Evolutionary conservation across 2,888 invertebrate species (phyloP).

Genomic region (Choreutis nemorana): DNA sequence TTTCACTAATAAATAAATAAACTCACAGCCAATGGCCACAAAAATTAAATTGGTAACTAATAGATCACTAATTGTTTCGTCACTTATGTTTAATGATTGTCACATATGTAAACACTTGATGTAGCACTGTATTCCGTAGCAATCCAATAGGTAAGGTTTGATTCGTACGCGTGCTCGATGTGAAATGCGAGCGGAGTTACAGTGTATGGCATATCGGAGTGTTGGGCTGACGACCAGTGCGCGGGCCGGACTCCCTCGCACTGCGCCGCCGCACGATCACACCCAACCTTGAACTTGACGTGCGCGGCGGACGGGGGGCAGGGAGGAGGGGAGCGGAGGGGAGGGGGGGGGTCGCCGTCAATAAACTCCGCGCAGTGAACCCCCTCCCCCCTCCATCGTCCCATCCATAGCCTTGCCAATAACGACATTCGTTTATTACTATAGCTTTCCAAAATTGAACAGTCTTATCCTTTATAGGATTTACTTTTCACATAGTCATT

Average conservation of each 20-base stretch:
- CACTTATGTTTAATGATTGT: constrained; percentile 16
- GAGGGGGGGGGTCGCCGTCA: constrained; percentile 54
- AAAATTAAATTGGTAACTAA: constrained; percentile 22
- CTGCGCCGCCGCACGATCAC: constrained; percentile 64
- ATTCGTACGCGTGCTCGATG: constrained; percentile 48
- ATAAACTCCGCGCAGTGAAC: constrained; percentile 56
- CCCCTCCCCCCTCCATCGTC: constrained; percentile 20
- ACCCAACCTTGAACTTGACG: constrained; percentile 69
- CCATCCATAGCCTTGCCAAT: too few species aligned
- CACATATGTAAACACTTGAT: constrained; percentile 40
- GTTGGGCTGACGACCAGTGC: constrained; percentile 65
- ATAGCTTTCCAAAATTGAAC: too few species aligned
- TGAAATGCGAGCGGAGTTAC: constrained; percentile 39
- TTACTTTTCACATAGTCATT: too few species aligned
- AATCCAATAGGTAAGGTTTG: constrained; percentile 33
- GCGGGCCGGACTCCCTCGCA: constrained; percentile 67
- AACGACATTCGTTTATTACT: too few species aligned
- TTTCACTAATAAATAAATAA: constrained; percentile 53
- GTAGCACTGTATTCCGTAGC: constrained; percentile 28
- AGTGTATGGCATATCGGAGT: constrained; percentile 47
- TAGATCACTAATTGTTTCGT: constrained; percentile 44
- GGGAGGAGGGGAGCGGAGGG: too few species aligned
- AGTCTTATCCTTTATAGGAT: too few species aligned
- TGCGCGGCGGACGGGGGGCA: constrained; percentile 49
- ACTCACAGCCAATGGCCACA: constrained; percentile 61